Evolutionary conservation across 2,888 invertebrate genomes (phyloP).

Genomic region (Drosophila helvetica): DNA sequence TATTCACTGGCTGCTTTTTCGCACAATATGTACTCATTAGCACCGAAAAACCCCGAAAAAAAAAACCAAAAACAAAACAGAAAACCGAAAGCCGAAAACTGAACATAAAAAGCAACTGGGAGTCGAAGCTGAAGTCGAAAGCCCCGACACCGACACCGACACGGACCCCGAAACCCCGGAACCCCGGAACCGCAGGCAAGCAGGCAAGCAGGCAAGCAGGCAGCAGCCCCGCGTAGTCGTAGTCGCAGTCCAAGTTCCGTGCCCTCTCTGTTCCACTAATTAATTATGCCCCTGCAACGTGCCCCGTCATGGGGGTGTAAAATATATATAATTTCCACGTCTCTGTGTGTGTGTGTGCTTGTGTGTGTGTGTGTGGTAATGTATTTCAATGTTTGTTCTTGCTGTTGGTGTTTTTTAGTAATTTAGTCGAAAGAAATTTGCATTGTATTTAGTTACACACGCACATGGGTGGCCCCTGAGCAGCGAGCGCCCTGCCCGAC

Average conservation of each 20-base stretch:
- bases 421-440: slow-evolving; percentile 71
- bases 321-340: slow-evolving; percentile 64
- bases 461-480: slow-evolving; percentile 53
- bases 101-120: slow-evolving; percentile 48
- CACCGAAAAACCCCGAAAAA: slow-evolving; percentile 41
- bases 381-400: slow-evolving; percentile 53
- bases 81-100: neutral
- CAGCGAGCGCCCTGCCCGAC: neutral
- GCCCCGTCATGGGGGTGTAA: slow-evolving; percentile 77
- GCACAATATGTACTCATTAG: slow-evolving; percentile 80
- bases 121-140: slow-evolving; percentile 19
- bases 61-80: neutral
- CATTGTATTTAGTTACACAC: slow-evolving; percentile 80
- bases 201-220: neutral
- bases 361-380: slow-evolving; percentile 56
- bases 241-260: slow-evolving; percentile 44
- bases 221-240: neutral
- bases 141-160: neutral
- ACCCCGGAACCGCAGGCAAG: slow-evolving; percentile 8
- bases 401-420: slow-evolving; percentile 38
- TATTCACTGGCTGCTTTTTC: slow-evolving; percentile 46
- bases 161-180: neutral
- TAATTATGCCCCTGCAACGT: slow-evolving; percentile 78
- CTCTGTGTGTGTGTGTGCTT: slow-evolving; percentile 23
- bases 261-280: slow-evolving; percentile 67